phyloP scores from a whole-genome alignment of 2,797 vertebrate genomes.

The Mus minutoides region DNA sequence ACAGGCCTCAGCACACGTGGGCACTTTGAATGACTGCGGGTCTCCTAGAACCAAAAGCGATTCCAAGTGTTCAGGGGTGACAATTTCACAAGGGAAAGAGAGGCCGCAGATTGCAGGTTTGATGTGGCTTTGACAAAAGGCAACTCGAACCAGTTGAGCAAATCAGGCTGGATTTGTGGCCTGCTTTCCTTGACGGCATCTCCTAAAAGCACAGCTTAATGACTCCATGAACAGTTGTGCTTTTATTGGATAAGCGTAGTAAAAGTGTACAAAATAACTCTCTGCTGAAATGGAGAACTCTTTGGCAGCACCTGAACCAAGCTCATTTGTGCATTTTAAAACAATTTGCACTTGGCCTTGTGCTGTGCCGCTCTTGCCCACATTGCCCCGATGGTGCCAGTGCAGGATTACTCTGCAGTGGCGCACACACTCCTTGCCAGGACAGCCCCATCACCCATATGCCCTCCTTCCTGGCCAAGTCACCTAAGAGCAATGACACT shows the following conservation, averaged over 20 bases:
- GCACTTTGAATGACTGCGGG: neutral
- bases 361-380: neutral
- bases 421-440: rapidly evolving
- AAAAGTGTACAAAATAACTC: slow-evolving; percentile 40
- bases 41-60: neutral
- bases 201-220: slow-evolving; percentile 21
- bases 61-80: neutral
- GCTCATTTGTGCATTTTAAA: slow-evolving; percentile 63
- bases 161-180: slow-evolving; percentile 42
- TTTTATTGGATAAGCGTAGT: slow-evolving; percentile 16
- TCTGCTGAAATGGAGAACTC: slow-evolving; percentile 52
- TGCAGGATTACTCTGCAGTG: neutral
- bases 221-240: neutral
- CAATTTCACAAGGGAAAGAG: neutral
- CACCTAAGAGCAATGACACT: neutral
- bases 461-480: neutral
- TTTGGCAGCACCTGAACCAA: slow-evolving; percentile 65
- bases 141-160: neutral
- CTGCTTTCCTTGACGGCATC: slow-evolving; percentile 11
- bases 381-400: neutral
- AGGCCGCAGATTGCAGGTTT: neutral
- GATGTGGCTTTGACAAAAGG: slow-evolving; percentile 10
- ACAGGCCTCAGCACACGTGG: neutral
- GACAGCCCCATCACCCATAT: neutral
- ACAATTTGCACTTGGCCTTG: slow-evolving; percentile 72